Evolutionary conservation across 2,797 vertebrate species (phyloP).

Genomic region (Sebastes jordani): DNA sequence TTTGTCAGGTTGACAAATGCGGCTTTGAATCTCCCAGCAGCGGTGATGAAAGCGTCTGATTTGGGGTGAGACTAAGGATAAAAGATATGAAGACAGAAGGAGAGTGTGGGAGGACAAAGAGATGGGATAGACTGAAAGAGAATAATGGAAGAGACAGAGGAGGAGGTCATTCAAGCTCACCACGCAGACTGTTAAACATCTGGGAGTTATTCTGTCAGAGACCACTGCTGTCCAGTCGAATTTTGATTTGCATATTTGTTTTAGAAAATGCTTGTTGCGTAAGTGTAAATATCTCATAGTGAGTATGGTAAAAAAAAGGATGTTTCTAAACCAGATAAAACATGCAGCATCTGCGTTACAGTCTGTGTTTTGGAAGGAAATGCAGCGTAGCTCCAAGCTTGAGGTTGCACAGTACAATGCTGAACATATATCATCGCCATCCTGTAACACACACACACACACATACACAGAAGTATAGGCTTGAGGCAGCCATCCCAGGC

Average conservation of each 20-base stretch:
- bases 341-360: neutral
- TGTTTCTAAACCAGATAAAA: neutral
- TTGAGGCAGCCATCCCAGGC: slow-evolving; percentile 15
- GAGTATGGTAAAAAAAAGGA: neutral
- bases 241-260: neutral
- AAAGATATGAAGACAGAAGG: slow-evolving; percentile 16
- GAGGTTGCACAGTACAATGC: neutral
- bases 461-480: slow-evolving; percentile 5
- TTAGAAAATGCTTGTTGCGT: neutral
- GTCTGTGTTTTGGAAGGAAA: neutral
- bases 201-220: neutral
- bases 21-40: slow-evolving; percentile 17
- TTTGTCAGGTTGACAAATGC: slow-evolving; percentile 6
- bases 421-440: slow-evolving; percentile 23
- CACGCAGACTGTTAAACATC: slow-evolving; percentile 25
- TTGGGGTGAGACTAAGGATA: slow-evolving; percentile 15
- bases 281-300: neutral
- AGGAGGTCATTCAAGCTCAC: neutral
- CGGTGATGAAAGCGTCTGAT: slow-evolving; percentile 34
- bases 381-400: neutral
- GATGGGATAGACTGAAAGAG: slow-evolving; percentile 9
- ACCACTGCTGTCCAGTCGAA: neutral
- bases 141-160: slow-evolving; percentile 26
- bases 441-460: neutral
- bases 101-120: slow-evolving; percentile 13